Conservation (phyloP, 2,113 vertebrate genomes). For the Craseonycteris thonglongyai region DNA sequence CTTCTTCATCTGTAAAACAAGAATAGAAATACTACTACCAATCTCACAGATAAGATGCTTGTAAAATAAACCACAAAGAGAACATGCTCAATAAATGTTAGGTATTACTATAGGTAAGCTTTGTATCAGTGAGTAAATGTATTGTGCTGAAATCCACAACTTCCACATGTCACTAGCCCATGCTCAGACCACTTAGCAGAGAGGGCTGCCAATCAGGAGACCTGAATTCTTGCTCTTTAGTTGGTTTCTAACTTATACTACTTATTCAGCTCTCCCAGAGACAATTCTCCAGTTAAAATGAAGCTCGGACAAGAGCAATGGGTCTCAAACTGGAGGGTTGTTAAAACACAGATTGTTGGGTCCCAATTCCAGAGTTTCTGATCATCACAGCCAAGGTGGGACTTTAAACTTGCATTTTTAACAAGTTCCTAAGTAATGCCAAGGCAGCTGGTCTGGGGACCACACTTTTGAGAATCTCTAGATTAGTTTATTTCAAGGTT, state of each 20-base stretch:
- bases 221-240: neutral
- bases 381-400: neutral
- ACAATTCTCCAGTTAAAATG: slow-evolving; percentile 6
- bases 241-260: neutral
- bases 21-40: neutral
- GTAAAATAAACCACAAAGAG: neutral
- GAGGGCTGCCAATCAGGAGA: neutral
- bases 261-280: neutral
- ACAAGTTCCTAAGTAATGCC: neutral
- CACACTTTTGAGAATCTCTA: neutral
- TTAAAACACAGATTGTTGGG: neutral
- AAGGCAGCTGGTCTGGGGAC: neutral
- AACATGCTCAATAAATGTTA: neutral
- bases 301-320: neutral
- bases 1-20: neutral
- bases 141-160: neutral
- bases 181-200: neutral
- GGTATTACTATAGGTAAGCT: neutral
- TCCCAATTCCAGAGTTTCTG: neutral
- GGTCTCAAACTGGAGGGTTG: neutral
- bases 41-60: neutral
- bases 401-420: neutral
- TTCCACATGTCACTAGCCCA: neutral
- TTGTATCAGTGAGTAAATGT: neutral
- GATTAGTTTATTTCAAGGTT: neutral